A percentile compares a stretch with the other conserved stretches of the same genome.
These are phyloP conservation scores for Spilarctia lutea DNA, from an alignment of 2,888 invertebrate species.

Conservation along the genomic window DNA sequence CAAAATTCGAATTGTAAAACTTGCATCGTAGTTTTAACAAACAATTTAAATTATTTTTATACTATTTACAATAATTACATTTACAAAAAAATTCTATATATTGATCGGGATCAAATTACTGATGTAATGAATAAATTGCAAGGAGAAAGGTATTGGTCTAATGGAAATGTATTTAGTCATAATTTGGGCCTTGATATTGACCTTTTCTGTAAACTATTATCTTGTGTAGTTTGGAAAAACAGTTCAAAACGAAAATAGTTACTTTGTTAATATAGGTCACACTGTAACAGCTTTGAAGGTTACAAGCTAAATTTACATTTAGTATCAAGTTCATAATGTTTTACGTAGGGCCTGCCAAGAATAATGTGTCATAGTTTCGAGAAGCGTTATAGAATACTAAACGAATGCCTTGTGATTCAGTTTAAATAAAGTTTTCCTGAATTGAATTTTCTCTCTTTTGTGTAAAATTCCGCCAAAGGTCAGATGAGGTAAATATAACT, in stretches of 20 bases:
- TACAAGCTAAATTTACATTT: background rate
- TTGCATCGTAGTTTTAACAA: background rate
- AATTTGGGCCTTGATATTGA: background rate
- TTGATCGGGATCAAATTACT: background rate
- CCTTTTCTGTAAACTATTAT: background rate
- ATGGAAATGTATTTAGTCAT: background rate
- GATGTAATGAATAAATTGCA: background rate
- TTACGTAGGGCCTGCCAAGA: background rate
- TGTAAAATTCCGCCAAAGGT: background rate
- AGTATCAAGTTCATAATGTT: background rate
- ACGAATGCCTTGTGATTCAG: background rate
- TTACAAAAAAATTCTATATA: background rate
- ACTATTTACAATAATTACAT: no score
- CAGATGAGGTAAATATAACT: conserved; percentile 9
- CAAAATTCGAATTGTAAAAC: no score
- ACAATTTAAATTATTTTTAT: no score
- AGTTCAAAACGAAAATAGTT: background rate
- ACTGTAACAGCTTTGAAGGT: background rate
- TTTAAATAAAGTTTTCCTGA: background rate
- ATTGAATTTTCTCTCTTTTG: background rate
- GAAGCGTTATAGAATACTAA: background rate
- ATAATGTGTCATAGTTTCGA: background rate
- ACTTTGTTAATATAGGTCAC: background rate
- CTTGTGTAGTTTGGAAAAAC: background rate
- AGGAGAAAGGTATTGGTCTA: background rate